Percentiles rank a stretch among this genome's conserved stretches.
These are phyloP conservation scores for Rhamphomyia laevipes DNA, from an alignment of 2,888 invertebrate species.

Conservation along the genomic window DNA sequence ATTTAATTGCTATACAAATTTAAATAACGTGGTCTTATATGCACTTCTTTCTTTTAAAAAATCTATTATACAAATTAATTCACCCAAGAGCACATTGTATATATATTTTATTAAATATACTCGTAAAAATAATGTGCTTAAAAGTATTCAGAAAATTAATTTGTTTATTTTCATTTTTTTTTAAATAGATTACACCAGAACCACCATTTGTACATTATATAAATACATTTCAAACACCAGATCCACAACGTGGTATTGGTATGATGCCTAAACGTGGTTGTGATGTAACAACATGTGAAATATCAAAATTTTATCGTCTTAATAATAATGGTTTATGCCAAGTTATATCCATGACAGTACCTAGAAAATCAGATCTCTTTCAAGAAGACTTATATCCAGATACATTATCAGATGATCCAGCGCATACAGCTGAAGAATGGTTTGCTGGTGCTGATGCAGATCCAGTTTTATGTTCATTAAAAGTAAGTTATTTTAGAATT, in stretches of 20 bases:
- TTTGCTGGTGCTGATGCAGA: constrained; percentile 78
- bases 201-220: constrained; percentile 93
- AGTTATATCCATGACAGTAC: constrained; percentile 90
- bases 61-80: too few species aligned
- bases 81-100: too few species aligned
- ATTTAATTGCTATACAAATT: too few species aligned
- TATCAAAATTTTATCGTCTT: constrained; percentile 87
- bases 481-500: constrained; percentile 48
- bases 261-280: constrained; percentile 98
- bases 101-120: too few species aligned
- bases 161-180: constrained; percentile 5
- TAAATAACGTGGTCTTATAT: too few species aligned
- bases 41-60: too few species aligned
- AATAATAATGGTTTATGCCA: constrained; percentile 92
- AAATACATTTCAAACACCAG: constrained; percentile 94
- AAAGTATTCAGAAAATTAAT: background rate
- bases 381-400: constrained; percentile 97
- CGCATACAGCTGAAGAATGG: constrained; percentile 87
- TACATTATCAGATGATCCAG: constrained; percentile 81
- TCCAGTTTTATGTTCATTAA: constrained; percentile 82
- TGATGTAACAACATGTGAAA: constrained; percentile 89
- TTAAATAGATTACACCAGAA: constrained; percentile 67
- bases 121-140: too few species aligned
- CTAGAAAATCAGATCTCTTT: constrained; percentile 92
- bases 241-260: constrained; percentile 92